Evolutionary conservation across 2,888 invertebrate species (phyloP).

Genomic region (Andrena fulva): DNA sequence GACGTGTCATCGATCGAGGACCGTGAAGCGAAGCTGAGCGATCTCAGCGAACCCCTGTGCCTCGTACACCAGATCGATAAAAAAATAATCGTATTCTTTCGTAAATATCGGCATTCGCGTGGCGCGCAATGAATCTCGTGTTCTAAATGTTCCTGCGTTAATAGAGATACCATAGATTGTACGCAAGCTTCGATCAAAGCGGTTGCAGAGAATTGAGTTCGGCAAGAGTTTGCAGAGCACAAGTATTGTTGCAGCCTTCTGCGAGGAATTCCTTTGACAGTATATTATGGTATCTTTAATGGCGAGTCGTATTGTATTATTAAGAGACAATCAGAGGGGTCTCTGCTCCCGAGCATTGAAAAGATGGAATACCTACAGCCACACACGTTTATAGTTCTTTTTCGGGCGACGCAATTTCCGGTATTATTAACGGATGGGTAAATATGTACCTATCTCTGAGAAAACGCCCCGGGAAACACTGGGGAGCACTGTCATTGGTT

Average conservation of each 20-base stretch:
- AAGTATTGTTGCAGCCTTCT: not conserved
- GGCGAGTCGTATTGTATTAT: not conserved
- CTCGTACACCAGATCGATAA: not conserved
- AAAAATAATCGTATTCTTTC: no score
- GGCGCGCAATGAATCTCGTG: no score
- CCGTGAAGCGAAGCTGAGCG: not conserved
- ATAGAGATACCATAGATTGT: no score
- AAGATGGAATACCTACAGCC: not conserved
- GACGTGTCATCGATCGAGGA: not conserved
- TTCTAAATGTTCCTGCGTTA: no score
- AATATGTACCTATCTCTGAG: not conserved
- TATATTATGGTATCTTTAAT: not conserved
- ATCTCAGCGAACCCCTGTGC: not conserved
- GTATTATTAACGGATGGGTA: not conserved
- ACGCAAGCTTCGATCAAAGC: no score
- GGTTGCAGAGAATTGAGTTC: no score
- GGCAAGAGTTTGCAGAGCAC: not conserved
- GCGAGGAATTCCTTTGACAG: not conserved
- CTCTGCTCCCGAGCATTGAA: not conserved
- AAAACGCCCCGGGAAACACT: not conserved
- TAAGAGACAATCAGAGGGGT: not conserved
- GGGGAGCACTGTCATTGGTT: not conserved
- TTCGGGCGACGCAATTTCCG: constrained; percentile 7
- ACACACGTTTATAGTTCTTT: not conserved
- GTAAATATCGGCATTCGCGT: no score